These are phyloP conservation scores for Lophotriccus pileatus DNA, from an alignment of 2,797 vertebrate species.

Conservation along the genomic window DNA sequence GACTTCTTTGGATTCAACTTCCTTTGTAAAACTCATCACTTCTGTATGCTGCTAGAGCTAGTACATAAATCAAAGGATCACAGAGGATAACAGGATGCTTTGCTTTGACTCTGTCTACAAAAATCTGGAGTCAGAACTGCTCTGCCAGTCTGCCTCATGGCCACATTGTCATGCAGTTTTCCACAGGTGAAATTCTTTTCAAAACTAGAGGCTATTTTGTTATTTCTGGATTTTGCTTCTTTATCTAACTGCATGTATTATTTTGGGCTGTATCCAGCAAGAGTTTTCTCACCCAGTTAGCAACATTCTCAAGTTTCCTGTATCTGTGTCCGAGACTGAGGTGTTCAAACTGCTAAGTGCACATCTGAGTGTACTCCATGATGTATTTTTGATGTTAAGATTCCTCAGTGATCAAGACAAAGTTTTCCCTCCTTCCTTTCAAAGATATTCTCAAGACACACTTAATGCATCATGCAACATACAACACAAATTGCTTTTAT, in stretches of 20 bases:
- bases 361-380: neutral
- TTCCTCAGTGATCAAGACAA: neutral
- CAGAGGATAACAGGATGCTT: neutral
- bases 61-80: neutral
- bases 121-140: neutral
- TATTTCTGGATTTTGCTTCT: neutral
- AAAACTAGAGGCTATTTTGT: neutral
- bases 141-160: neutral
- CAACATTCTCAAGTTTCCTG: neutral
- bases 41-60: neutral
- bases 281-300: neutral
- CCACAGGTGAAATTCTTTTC: neutral
- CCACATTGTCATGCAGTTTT: neutral
- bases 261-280: neutral
- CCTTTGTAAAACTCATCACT: neutral
- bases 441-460: neutral
- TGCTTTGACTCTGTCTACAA: neutral
- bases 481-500: neutral
- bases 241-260: accelerated
- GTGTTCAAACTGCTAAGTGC: neutral
- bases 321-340: neutral
- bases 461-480: neutral
- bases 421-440: neutral
- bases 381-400: constrained; percentile 8
- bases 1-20: neutral